phyloP scores from a whole-genome alignment of 2,797 vertebrate species.

The Coendou prehensilis region DNA sequence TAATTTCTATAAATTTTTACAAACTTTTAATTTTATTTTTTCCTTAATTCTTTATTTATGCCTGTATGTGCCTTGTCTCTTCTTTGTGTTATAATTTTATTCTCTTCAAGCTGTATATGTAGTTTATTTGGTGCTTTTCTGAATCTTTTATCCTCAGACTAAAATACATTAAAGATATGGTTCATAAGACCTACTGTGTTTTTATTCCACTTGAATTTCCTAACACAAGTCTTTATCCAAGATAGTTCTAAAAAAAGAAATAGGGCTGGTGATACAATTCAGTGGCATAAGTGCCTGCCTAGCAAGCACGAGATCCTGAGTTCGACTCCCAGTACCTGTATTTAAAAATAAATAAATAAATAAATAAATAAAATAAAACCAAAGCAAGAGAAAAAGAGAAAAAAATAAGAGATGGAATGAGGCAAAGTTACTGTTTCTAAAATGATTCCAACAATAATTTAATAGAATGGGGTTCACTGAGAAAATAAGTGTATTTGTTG shows the following conservation, averaged over 20 bases:
- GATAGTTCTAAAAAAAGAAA: not conserved
- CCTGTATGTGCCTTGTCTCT: not conserved
- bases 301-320: no score
- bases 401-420: not conserved
- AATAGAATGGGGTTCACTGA: not conserved
- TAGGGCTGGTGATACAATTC: no score
- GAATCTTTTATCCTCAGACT: not conserved
- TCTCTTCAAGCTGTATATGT: not conserved
- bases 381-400: not conserved
- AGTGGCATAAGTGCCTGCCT: no score
- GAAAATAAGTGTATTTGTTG: not conserved
- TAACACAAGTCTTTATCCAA: not conserved
- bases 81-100: not conserved
- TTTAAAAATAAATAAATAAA: no score
- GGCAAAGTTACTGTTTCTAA: conserved; percentile 13
- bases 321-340: no score
- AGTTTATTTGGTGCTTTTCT: not conserved
- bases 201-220: conserved; percentile 12
- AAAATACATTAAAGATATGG: not conserved
- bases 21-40: conserved; percentile 28
- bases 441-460: conserved; percentile 36
- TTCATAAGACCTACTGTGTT: not conserved
- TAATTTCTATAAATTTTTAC: not conserved
- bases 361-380: not conserved
- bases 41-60: not conserved